phyloP scores from a whole-genome alignment of 2,113 vertebrate genomes.

The Myodes glareolus region DNA sequence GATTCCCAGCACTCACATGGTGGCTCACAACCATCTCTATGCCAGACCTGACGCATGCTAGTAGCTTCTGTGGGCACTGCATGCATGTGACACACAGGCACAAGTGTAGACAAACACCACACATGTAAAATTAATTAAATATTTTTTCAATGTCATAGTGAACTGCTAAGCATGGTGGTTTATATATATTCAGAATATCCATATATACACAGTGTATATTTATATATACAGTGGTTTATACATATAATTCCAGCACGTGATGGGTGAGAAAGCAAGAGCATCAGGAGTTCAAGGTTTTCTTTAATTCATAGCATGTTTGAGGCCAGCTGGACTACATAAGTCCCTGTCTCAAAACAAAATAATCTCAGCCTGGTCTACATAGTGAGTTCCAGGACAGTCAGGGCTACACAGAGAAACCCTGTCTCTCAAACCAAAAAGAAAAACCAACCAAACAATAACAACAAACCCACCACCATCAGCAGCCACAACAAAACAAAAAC shows the following conservation, averaged over 20 bases:
- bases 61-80: neutral
- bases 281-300: neutral
- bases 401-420: no score
- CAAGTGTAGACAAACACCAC: neutral
- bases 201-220: no score
- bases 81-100: neutral
- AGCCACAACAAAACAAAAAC: neutral
- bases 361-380: neutral
- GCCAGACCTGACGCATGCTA: neutral
- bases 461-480: neutral
- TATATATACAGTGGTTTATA: neutral
- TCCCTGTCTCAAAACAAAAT: neutral
- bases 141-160: neutral
- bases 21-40: neutral
- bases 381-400: neutral
- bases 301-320: neutral
- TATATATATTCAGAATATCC: no score
- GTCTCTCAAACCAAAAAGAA: no score
- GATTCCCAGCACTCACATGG: neutral
- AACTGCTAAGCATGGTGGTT: neutral
- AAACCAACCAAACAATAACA: neutral
- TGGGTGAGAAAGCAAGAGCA: neutral
- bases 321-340: neutral
- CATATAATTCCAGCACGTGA: neutral
- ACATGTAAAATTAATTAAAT: neutral